Base-by-base conservation (phyloP, 53 echinoderm and acorn worm genomes). In the Antedon mediterranea region DNA sequence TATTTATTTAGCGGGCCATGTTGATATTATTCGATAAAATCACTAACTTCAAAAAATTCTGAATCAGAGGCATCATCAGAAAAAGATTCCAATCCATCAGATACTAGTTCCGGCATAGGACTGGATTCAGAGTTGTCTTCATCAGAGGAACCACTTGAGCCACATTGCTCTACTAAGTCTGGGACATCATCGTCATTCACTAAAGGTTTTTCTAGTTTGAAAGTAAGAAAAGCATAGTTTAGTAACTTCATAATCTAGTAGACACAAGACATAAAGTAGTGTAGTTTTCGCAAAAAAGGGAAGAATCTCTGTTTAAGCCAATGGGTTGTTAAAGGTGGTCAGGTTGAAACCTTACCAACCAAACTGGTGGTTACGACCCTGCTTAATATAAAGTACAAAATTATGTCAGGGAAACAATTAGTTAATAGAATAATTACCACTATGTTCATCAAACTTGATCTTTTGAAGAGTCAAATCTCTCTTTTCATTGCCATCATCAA, bases 391-490 rank as follows among this genome's bases (percentile, higher is more conserved):
- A 7, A 26, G 23, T 11, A 18, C 9, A 57, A 57, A 57, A 41
- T 41, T 41, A 41, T 13, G 5, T 41, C 41, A 5, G 5, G 13
- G 13, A 41, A 41, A 41, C n/a, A 41, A 41, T 7, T 41, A 41
- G 5, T 41, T 7, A 41, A 41, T 26, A 57, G 23, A 15, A 57
- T 18, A 57, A 9, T 57, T 57, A 57, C 57, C 57, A 57, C 57
- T 57, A 57, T 15, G 23, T 13, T 77, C 79, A 14, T 30, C 32
- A 73, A 90, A 85, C 30, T 30, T 34, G 29, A 31, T 77, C 13
- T 71, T 43, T 77, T 91, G 94, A 6, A 31, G 30, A 30, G 86
- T 32, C 7, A 94, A 83, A 31, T 89, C 87, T 28, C 29, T 82
- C 32, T 9, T 30, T 76, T 29, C 77, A 33, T 14, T 7, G 11